phyloP scores from a whole-genome alignment of 2,888 invertebrate species.

The Drosophila cognata region DNA sequence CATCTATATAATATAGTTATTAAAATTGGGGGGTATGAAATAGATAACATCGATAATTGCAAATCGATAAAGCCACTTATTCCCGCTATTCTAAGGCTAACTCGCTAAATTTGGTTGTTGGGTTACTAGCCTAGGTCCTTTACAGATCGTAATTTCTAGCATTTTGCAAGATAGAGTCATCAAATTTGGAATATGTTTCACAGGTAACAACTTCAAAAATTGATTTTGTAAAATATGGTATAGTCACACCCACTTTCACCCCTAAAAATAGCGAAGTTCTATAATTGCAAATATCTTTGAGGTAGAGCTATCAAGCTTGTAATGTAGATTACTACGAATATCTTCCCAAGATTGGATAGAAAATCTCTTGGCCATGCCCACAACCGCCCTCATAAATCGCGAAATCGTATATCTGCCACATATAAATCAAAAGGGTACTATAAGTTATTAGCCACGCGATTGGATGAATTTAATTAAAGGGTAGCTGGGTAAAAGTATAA shows the following conservation, averaged over 20 bases:
- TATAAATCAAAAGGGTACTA: not conserved
- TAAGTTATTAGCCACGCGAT: not conserved
- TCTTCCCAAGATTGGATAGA: not conserved
- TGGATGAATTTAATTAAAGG: not conserved
- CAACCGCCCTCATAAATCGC: not conserved
- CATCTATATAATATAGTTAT: not conserved
- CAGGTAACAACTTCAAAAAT: not conserved
- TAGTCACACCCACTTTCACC: not conserved
- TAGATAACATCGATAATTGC: not conserved
- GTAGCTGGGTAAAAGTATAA: not conserved
- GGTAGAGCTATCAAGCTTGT: not conserved
- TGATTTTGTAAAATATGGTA: not conserved
- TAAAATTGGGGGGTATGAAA: not conserved
- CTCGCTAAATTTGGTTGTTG: not conserved
- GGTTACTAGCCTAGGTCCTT: not conserved
- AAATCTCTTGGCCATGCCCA: not conserved
- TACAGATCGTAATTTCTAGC: not conserved
- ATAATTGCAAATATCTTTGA: not conserved
- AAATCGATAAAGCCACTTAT: not conserved
- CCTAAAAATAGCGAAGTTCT: not conserved
- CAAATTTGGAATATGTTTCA: not conserved
- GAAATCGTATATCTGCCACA: not conserved
- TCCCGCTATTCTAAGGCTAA: not conserved
- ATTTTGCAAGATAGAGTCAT: not conserved
- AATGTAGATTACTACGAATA: not conserved